Base-by-base conservation (phyloP, 2,888 invertebrate genomes). In the Caenorhabditis zanzibari region DNA sequence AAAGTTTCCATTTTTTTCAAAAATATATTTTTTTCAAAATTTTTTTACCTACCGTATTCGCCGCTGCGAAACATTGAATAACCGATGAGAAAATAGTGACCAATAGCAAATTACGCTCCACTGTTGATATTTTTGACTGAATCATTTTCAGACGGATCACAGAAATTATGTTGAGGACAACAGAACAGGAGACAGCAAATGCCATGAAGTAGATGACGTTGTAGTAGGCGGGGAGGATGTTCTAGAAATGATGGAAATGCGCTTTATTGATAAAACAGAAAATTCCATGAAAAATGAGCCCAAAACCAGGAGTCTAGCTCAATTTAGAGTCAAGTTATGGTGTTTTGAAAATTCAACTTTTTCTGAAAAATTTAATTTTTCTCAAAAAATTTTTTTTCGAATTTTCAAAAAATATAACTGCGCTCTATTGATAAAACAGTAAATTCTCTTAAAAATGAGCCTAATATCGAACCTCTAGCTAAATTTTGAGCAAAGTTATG, bases 171-270 rank as follows among this genome's bases (percentile, higher is more conserved):
- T 77, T 77, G 14, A 77, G 19, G 16, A 69, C 4, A 4, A 77
- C 32, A 6, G 77, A 77, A 0, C 24, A 22, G 16, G 41, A n/a
- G 4, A 77, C 69, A 3, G 61, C 49, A 12, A 77, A 52, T 14
- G 77, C 77, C 77, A 77, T 77, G 69, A 41, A 77, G 12, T 69
- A 54, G 61, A 77, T 61, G 14, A 77, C 69, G 32, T 77, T 69
- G 52, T 61, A 69, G 63, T 77, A 77, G 44, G 69, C 69, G 4
- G 69, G 44, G 0, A 61, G 69, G n/a, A 77, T 77, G 68, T 77
- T 61, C 76, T 76, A 52, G 22, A 75, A 38, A 7, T 32, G 5
- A 38, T n/a, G n/a, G n/a, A n/a, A n/a, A n/a, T n/a, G n/a, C 2
- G 2, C 12, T 38, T 38, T 10, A 12, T 38, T 38, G 12, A 10